Percentiles rank a stretch among this genome's conserved stretches.
phyloP scores from a whole-genome alignment of 2,888 invertebrate species.

The Melanargia galathea region DNA sequence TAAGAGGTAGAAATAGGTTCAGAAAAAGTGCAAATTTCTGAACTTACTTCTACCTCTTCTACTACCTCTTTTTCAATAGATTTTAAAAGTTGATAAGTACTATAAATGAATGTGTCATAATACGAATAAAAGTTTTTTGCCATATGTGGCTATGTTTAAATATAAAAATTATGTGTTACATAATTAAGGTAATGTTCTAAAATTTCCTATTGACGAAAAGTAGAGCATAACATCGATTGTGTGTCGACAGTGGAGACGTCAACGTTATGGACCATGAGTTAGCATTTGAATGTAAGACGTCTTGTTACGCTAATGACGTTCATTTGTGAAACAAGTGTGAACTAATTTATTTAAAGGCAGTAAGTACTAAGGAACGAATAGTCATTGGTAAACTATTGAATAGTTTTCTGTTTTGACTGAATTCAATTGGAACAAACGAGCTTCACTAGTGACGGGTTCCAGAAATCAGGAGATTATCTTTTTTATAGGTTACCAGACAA shows the following conservation, averaged over 20 bases:
- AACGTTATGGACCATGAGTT: slow-evolving; percentile 24
- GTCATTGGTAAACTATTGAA: not conserved
- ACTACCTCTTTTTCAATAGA: too few relatives aligned
- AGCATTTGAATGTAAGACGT: slow-evolving; percentile 1
- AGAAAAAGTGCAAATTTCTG: too few relatives aligned
- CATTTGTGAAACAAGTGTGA: slow-evolving; percentile 11
- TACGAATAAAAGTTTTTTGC: not conserved
- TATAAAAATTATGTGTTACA: slow-evolving; percentile 34
- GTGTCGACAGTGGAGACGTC: slow-evolving; percentile 20
- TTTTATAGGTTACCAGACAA: too few relatives aligned
- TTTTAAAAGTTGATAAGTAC: too few relatives aligned
- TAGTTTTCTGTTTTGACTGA: not conserved
- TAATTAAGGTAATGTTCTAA: slow-evolving; percentile 48
- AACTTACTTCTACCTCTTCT: too few relatives aligned
- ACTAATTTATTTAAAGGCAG: not conserved
- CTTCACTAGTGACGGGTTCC: too few relatives aligned
- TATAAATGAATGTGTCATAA: not conserved
- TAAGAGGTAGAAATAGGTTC: too few relatives aligned
- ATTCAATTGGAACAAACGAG: not conserved
- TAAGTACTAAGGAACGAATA: not conserved
- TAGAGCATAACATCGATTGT: slow-evolving; percentile 61
- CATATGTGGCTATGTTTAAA: not conserved
- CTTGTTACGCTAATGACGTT: slow-evolving; percentile 10
- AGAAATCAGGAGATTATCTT: too few relatives aligned
- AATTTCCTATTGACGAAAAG: slow-evolving; percentile 50